Base-by-base conservation (phyloP, 2,113 vertebrate genomes). In the Casuarius casuarius region DNA sequence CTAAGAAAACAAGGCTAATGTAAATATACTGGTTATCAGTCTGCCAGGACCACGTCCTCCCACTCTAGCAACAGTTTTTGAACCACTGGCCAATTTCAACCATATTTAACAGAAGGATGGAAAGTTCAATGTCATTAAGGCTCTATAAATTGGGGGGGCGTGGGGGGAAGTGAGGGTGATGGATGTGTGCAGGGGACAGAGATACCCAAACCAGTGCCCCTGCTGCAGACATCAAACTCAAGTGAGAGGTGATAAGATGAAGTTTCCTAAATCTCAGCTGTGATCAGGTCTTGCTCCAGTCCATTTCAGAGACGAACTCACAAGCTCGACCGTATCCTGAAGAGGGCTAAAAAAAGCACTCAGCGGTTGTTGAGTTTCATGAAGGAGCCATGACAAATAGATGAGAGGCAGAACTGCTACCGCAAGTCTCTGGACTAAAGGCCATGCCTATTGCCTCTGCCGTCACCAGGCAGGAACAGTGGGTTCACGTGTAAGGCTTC, bases 261-360 rank as follows among this genome's bases (percentile, higher is more conserved):
- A 68, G 29, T 33, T 23, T 46, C 76, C 62, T 9, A 28, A 67
- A 90, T 33, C 38, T 67, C 51, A 35, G 1, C 70, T 63, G 40
- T 40, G 42, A 35, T 9, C 0, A 0, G 3, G 26, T 84, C 46
- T 58, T 4, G 20, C 7, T 59, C 42, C 5, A 1, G 18, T 16
- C 63, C 8, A 14, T 42, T 91, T 51, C 77, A 61, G 26, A 80
- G 65, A 48, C 46, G 7, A 28, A 84, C 8, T 44, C 76, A 18
- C 9, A 11, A 10, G 20, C 54, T 44, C 21, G 35, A 9, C 1
- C n/a, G 76, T 20, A 15, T 6, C 48, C n/a, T 56, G 70, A 31
- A 8, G 44, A 54, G 20, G 51, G 71, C 7, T 17, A 58, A 31
- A 79, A 58, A 31, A 79, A 62, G 42, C 1, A 48, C 9, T 59